Conservation (phyloP, 1,140 invertebrate species). For the Magallana ariakensis region DNA sequence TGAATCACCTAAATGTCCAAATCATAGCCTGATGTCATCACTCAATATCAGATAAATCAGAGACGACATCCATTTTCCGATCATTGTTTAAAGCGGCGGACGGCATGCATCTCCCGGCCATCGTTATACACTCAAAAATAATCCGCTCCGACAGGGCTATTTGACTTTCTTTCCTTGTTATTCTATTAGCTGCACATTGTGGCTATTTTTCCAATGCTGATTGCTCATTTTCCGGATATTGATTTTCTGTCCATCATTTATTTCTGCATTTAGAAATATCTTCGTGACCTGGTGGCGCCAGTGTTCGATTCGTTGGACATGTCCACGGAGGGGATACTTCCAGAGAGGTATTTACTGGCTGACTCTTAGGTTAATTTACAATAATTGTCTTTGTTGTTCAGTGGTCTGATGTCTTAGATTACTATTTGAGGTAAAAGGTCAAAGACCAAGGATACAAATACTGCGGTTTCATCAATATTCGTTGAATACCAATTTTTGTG, state of each 20-base stretch:
- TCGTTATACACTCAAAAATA: neutral
- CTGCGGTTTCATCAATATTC: too few relatives aligned
- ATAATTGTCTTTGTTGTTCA: too few relatives aligned
- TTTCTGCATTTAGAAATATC: slow-evolving; percentile 67
- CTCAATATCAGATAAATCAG: neutral
- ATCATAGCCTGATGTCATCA: neutral
- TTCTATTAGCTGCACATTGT: neutral
- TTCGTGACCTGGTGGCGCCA: slow-evolving; percentile 68
- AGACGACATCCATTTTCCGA: neutral
- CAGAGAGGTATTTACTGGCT: slow-evolving; percentile 66
- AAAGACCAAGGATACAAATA: too few relatives aligned
- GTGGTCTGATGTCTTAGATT: too few relatives aligned
- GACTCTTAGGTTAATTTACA: too few relatives aligned
- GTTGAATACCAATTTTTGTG: too few relatives aligned
- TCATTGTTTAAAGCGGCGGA: neutral
- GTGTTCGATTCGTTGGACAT: slow-evolving; percentile 66
- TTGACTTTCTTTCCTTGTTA: neutral
- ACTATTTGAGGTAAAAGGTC: too few relatives aligned
- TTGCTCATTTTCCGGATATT: neutral
- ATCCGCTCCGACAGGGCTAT: neutral
- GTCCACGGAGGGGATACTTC: slow-evolving; percentile 60
- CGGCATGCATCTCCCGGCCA: neutral
- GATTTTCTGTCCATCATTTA: slow-evolving; percentile 19
- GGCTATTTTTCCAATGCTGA: neutral
- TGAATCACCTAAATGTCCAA: too few relatives aligned